phyloP scores from a whole-genome alignment of 2,113 vertebrate species.

The Bufo bufo region DNA sequence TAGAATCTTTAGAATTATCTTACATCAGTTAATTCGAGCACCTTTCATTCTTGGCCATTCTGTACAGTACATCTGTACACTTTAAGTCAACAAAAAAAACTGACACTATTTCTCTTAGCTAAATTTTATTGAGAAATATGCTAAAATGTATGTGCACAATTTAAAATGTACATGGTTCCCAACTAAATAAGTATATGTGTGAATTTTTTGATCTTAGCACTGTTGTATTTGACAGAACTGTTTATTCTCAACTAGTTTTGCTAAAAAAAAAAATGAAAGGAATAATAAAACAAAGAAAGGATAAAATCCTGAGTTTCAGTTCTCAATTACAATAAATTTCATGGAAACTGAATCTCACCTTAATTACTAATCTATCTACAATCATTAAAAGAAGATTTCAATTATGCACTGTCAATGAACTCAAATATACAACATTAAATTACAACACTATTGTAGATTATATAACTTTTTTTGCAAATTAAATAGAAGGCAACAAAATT shows the following conservation, averaged over 20 bases:
- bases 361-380: slow-evolving; percentile 99
- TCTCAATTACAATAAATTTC: slow-evolving; percentile 92
- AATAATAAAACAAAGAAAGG: slow-evolving; percentile 72
- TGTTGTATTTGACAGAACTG: slow-evolving; percentile 76
- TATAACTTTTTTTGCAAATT: slow-evolving; percentile 82
- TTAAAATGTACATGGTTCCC: slow-evolving; percentile 72
- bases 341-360: slow-evolving; percentile 89
- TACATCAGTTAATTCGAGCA: background rate
- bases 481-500: slow-evolving; percentile 77
- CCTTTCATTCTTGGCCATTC: background rate
- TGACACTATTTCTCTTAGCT: background rate
- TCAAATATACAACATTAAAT: slow-evolving; percentile 91
- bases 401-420: slow-evolving; percentile 89
- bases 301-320: slow-evolving; percentile 77
- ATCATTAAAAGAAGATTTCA: slow-evolving; percentile 99
- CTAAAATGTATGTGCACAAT: slow-evolving; percentile 43
- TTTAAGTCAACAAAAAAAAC: background rate
- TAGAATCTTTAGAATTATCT: slow-evolving; percentile 6
- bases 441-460: slow-evolving; percentile 80
- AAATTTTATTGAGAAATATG: slow-evolving; percentile 65
- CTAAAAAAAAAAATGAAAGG: slow-evolving; percentile 76
- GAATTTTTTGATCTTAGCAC: slow-evolving; percentile 79
- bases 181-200: slow-evolving; percentile 77
- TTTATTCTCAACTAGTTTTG: slow-evolving; percentile 76
- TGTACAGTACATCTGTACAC: slow-evolving; percentile 19